phyloP scores from a whole-genome alignment of 1,140 invertebrate species.

The Piezodorus guildinii region DNA sequence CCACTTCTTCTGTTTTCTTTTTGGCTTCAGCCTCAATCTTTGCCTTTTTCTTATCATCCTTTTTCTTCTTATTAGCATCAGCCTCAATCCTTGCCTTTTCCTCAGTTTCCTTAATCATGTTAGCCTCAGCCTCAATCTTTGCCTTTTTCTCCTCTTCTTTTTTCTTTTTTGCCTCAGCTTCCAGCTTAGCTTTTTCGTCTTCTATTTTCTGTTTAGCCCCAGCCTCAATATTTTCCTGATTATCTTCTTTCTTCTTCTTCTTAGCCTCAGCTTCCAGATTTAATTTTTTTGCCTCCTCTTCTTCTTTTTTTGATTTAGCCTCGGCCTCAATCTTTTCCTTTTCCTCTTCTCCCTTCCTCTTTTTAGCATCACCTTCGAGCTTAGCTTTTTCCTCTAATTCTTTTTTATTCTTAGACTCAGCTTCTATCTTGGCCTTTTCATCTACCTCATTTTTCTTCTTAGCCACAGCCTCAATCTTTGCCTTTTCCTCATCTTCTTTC shows the following conservation, averaged over 20 bases:
- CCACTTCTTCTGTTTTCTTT: conserved; percentile 13
- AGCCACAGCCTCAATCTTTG: neutral
- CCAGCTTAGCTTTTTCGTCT: neutral
- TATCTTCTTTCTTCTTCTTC: neutral
- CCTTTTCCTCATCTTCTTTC: conserved; percentile 4
- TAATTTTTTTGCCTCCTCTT: neutral
- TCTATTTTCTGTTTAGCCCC: neutral
- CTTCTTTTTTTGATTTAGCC: neutral
- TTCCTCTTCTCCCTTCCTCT: conserved; percentile 1
- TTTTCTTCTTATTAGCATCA: neutral
- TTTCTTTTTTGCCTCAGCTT: conserved; percentile 2
- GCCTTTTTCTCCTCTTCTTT: conserved; percentile 11
- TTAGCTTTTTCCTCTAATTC: neutral
- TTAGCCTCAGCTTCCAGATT: neutral
- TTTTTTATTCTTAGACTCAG: neutral
- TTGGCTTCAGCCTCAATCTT: neutral
- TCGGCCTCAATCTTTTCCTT: neutral
- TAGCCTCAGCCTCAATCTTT: conserved; percentile 22
- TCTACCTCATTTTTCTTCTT: neutral
- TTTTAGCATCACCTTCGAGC: neutral
- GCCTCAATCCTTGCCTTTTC: neutral
- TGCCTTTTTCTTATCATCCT: neutral
- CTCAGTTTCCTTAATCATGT: neutral
- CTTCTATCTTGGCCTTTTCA: neutral
- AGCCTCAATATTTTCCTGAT: neutral